Percentiles rank a stretch among this genome's conserved stretches.
These are phyloP conservation scores for Germaria angustata DNA, from an alignment of 2,888 invertebrate genomes.

Conservation along the genomic window DNA sequence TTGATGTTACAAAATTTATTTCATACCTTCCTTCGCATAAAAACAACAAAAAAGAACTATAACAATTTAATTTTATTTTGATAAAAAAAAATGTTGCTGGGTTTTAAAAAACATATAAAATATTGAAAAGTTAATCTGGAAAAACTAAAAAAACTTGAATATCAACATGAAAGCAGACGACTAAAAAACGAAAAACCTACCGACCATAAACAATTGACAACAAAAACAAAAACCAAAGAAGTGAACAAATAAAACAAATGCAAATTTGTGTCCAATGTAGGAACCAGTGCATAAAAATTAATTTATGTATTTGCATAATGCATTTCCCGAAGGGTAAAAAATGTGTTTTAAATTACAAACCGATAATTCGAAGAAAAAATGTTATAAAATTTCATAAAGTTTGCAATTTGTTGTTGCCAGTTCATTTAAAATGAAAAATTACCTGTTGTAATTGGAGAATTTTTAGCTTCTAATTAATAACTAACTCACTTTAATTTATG, in stretches of 20 bases:
- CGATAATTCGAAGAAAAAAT: not conserved
- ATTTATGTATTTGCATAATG: conserved; percentile 36
- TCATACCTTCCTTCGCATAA: too few species aligned
- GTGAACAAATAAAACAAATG: conserved; percentile 18
- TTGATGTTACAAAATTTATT: too few species aligned
- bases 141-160: conserved; percentile 37
- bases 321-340: conserved; percentile 8
- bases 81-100: too few species aligned
- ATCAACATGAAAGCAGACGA: not conserved
- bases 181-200: conserved; percentile 36
- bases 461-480: too few species aligned
- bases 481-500: too few species aligned
- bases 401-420: not conserved
- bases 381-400: not conserved
- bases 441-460: too few species aligned
- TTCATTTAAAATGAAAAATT: too few species aligned
- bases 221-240: not conserved
- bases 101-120: not conserved
- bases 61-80: too few species aligned
- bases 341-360: conserved; percentile 6
- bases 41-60: not conserved
- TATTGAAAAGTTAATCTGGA: conserved; percentile 30
- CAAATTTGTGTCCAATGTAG: conserved; percentile 21
- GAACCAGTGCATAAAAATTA: not conserved
- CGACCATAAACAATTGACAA: conserved; percentile 56